A percentile compares a stretch with the other conserved stretches of the same genome.
These are phyloP conservation scores for Cettia cetti DNA, from an alignment of 2,113 vertebrate genomes.

Conservation along the genomic window DNA sequence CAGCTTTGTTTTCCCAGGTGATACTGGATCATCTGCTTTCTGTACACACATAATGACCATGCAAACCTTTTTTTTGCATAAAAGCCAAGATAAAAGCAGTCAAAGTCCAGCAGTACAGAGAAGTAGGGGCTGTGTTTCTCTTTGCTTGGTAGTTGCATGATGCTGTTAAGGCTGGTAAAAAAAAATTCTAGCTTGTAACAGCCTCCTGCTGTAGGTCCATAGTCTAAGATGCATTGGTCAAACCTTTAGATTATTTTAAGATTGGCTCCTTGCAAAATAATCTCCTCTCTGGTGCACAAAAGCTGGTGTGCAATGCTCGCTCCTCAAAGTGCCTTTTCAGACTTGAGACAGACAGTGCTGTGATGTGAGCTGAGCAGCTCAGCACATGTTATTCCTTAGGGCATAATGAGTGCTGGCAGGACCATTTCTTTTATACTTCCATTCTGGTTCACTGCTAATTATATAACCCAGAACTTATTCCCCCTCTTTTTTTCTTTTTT, in stretches of 20 bases:
- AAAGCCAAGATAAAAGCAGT: neutral
- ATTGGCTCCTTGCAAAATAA: neutral
- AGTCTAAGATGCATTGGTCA: neutral
- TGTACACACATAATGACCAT: rapidly evolving
- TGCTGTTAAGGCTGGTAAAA: neutral
- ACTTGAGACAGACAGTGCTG: neutral
- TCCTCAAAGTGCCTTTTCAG: neutral
- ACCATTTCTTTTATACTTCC: neutral
- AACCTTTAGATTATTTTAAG: neutral
- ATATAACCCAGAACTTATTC: conserved; percentile 1
- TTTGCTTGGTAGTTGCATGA: neutral
- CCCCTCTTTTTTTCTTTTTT: no score
- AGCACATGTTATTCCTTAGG: neutral
- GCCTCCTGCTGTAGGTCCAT: neutral
- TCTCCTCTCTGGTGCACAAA: neutral
- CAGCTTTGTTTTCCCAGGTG: neutral
- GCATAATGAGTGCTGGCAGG: conserved; percentile 1
- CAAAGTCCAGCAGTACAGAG: neutral
- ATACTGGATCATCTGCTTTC: neutral
- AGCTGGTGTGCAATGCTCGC: neutral
- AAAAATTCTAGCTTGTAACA: neutral
- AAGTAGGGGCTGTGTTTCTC: neutral
- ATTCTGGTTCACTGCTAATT: conserved; percentile 20
- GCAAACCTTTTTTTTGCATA: neutral
- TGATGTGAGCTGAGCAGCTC: neutral